A percentile compares a stretch with the other conserved stretches of the same genome.
Evolutionary conservation across 1,140 invertebrate genomes (phyloP).

Genomic region (Acarapis woodi): DNA sequence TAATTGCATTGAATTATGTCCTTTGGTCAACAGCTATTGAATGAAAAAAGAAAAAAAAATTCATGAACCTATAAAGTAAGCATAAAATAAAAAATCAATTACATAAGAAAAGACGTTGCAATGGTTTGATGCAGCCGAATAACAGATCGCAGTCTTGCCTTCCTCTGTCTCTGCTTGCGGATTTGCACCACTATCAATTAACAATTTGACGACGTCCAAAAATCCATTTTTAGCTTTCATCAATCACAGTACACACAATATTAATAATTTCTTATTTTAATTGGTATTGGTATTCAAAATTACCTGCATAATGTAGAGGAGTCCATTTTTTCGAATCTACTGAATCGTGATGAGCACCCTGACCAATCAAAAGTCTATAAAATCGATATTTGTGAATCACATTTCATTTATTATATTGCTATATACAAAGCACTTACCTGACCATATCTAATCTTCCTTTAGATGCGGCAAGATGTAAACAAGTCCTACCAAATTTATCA

Average conservation of each 20-base stretch:
- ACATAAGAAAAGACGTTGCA: too few species aligned
- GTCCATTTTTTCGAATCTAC: conserved; percentile 58
- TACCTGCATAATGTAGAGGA: conserved; percentile 74
- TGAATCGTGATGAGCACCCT: too few species aligned
- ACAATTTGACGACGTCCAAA: conserved; percentile 68
- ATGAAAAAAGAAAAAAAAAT: too few species aligned
- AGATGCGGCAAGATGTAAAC: conserved; percentile 76
- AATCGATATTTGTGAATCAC: too few species aligned
- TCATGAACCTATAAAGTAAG: too few species aligned
- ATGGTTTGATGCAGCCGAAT: conserved; percentile 78
- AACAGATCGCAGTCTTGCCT: conserved; percentile 83
- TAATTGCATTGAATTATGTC: conserved; percentile 78
- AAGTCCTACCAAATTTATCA: conserved; percentile 81
- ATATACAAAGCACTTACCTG: conserved; percentile 66
- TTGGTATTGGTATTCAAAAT: too few species aligned
- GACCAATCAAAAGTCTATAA: too few species aligned
- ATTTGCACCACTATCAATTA: conserved; percentile 80
- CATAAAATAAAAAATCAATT: too few species aligned
- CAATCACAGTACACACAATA: too few species aligned
- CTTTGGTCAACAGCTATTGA: conserved; percentile 87
- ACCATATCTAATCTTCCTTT: conserved; percentile 94
- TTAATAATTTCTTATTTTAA: too few species aligned
- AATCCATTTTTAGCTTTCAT: conserved; percentile 78
- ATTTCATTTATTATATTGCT: too few species aligned
- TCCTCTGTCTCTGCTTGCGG: conserved; percentile 64